A percentile compares a stretch with the other conserved stretches of the same genome.
Evolutionary conservation across 1,140 invertebrate genomes (phyloP).

Genomic region (Hirudo medicinalis): DNA sequence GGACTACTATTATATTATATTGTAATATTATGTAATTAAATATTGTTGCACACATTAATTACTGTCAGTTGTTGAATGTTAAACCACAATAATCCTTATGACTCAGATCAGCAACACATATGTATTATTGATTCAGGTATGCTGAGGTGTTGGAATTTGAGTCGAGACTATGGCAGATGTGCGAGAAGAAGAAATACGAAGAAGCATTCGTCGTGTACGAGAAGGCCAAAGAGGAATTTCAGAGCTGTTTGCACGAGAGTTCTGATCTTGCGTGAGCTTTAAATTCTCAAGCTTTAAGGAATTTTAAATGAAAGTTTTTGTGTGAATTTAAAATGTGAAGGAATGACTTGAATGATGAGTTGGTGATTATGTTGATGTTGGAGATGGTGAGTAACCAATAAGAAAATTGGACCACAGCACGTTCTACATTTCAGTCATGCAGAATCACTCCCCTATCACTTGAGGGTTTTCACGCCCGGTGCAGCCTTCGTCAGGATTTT

Average conservation of each 20-base stretch:
- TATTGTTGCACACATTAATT: too few relatives aligned
- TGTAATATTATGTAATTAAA: too few relatives aligned
- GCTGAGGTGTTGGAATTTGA: not conserved
- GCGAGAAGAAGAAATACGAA: constrained; percentile 13
- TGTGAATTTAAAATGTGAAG: not conserved
- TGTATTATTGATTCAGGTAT: not conserved
- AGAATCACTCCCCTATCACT: constrained; percentile 37
- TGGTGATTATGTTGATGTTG: not conserved
- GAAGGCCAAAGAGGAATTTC: not conserved
- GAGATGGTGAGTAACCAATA: not conserved
- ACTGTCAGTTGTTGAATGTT: too few relatives aligned
- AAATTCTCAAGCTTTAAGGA: not conserved
- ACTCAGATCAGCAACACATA: not conserved
- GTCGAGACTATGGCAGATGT: not conserved
- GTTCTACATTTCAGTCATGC: constrained; percentile 30
- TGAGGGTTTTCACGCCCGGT: constrained; percentile 43
- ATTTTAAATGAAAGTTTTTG: not conserved
- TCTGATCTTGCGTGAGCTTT: not conserved
- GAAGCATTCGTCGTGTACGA: not conserved
- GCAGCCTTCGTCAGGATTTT: constrained; percentile 40
- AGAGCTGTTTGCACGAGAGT: not conserved
- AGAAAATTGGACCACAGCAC: not conserved
- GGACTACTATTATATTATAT: too few relatives aligned
- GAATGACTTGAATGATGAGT: not conserved
- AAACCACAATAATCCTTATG: too few relatives aligned